Evolutionary conservation across 2,888 invertebrate species (phyloP), one percentile per base, ranked within the genome.

Genomic region (Gastrophysa polygoni): DNA sequence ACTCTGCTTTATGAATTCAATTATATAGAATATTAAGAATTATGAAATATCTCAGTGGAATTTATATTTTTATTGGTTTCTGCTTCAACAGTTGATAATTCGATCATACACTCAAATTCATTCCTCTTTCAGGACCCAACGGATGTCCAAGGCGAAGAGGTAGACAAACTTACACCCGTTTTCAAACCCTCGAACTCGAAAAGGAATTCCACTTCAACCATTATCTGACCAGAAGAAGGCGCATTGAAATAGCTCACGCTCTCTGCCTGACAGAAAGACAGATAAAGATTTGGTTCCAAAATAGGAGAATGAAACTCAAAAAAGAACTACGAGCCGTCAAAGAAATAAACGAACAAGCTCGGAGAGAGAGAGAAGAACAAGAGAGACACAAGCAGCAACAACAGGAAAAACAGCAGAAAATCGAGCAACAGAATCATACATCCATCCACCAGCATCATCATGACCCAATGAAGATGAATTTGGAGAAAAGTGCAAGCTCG

Each of bases 201-300:
- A 97, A 97, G 84, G 98, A 98, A 86, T 98, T 98, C 85, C 95
- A 97, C 81, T 96, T 96, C 86, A 98, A 97, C 85, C 96, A 96
- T 81, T 98, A 98, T 84, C 87, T 98, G 82, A 97, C 97, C 75
- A 89, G 98, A 80, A 88, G 97, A 81, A 90, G 97, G 82, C 89
- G 97, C 85, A 96, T 97, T 84, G 97, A 98, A 84, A 97, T 97
- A 75, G 96, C 97, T 48, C 96, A 97, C 83, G 95, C 95, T 59
- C 89, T 98, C 64, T 95, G 96, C 83, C 89, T 97, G 76, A 96
- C 96, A 74, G 97, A 97, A 84, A 87, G 97, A 77, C 97, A 97
- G 86, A 97, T 96, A 80, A 96, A 96, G 85, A 96, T 95, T 82
- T 95, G 95, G 95, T 95, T 97, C 85, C 96, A 97, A 83, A 97